A percentile compares a stretch with the other conserved stretches of the same genome.
phyloP scores from a whole-genome alignment of 2,797 vertebrate genomes.

The Psittacula derbiana region DNA sequence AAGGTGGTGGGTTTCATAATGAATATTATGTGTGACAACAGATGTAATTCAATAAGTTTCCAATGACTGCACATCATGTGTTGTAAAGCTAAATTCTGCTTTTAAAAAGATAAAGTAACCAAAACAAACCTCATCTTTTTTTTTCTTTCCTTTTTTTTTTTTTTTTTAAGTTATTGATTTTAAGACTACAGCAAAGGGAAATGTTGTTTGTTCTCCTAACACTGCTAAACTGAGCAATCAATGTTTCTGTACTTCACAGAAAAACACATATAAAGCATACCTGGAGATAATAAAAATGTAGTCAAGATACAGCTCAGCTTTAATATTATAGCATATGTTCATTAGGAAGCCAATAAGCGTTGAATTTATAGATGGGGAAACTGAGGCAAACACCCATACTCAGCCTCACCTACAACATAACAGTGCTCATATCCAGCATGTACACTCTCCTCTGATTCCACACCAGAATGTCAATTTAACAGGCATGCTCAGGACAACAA shows the following conservation, averaged over 20 bases:
- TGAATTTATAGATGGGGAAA: not conserved
- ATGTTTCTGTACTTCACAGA: not conserved
- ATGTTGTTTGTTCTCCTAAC: not conserved
- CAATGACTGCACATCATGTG: not conserved
- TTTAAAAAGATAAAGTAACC: not conserved
- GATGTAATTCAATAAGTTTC: not conserved
- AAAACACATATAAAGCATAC: not conserved
- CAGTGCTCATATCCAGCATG: not conserved
- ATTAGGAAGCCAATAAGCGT: not conserved
- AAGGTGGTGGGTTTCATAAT: not conserved
- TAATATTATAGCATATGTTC: not conserved
- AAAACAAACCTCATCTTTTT: not conserved
- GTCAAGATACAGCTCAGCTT: not conserved
- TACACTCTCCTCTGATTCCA: not conserved
- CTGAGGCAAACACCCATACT: not conserved
- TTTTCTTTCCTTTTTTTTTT: not conserved
- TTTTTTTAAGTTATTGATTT: not conserved
- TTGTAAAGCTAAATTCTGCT: not conserved
- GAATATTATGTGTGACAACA: not conserved
- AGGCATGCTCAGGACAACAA: not conserved
- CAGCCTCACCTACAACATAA: not conserved
- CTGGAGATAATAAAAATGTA: not conserved
- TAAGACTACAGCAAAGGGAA: not conserved
- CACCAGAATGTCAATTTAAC: not conserved
- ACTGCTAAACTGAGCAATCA: not conserved